Base-by-base conservation (phyloP, 2,888 invertebrate genomes). In the Spatulosminthurus flaviceps region DNA sequence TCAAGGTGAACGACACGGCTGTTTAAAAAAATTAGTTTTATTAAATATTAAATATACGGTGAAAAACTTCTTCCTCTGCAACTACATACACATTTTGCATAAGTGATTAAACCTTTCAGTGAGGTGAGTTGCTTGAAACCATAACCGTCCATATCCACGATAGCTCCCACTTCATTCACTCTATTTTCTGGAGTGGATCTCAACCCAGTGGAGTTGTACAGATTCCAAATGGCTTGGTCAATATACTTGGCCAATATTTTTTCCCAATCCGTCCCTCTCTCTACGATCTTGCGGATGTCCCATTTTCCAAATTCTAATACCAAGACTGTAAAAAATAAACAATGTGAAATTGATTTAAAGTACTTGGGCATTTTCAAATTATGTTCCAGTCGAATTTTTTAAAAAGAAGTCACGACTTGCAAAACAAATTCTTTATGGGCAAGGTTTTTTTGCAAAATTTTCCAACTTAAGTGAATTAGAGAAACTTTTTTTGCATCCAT, bases 231-330 rank as follows among this genome's bases (percentile, higher is more conserved):
- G 13, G 9, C 7, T 64, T 64, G 64, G n/a, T 64, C 24, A 11
- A 64, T n/a, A 24, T 64, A 26, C 13, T 64, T 22, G n/a, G 4
- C n/a, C 64, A 64, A 26, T 4, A 26, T 26, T 24, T 22, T n/a
- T n/a, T 64, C 64, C 64, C 64, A 64, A 9, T 64, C 64, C 24
- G 7, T 21, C 26, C 64, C 64, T 13, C 64, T 2, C 22, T 64
- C 64, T 4, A 64, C 22, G 26, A 26, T 26, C 24, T 11, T 26
- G 4, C 64, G 64, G 16, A 64, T 64, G 64, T 64, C 64, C 64
- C 64, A 64, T 64, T 64, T 64, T 4, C 64, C 64, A 24, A 64
- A 64, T 24, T 64, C 64, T n/a, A 64, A 26, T 22, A 64, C 24
- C 16, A 22, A 22, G n/a, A 64, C 64, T 64, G n/a, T 64, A 4